Evolutionary conservation across 2,113 vertebrate species (phyloP).

Genomic region (Siniperca knerii): DNA sequence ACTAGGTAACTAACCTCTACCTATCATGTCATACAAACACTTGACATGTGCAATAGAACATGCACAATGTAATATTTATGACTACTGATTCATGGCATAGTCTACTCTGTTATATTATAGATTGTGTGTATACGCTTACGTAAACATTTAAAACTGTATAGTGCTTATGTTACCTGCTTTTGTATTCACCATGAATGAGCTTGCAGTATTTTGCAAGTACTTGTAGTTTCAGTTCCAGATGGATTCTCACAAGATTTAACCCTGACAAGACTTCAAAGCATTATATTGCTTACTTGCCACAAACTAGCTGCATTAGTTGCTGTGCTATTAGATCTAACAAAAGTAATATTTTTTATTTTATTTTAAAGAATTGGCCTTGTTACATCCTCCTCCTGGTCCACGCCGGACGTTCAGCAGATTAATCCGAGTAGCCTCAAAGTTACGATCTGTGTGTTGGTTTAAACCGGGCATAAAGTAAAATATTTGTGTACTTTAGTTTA

Average conservation of each 20-base stretch:
- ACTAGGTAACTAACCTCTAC: slow-evolving; percentile 73
- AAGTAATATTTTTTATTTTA: slow-evolving; percentile 37
- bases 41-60: slow-evolving; percentile 78
- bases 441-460: slow-evolving; percentile 49
- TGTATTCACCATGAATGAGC: slow-evolving; percentile 72
- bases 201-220: slow-evolving; percentile 67
- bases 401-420: slow-evolving; percentile 33
- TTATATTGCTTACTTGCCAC: slow-evolving; percentile 59
- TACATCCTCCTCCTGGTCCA: slow-evolving; percentile 42
- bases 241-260: slow-evolving; percentile 45
- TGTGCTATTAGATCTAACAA: slow-evolving; percentile 57
- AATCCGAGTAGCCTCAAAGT: slow-evolving; percentile 63
- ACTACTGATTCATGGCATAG: slow-evolving; percentile 81
- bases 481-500: slow-evolving; percentile 70
- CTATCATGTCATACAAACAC: slow-evolving; percentile 72
- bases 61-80: slow-evolving; percentile 82
- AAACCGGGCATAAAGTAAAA: slow-evolving; percentile 55
- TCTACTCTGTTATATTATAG: slow-evolving; percentile 79
- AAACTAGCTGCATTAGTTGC: slow-evolving; percentile 66
- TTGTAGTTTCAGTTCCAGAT: slow-evolving; percentile 56
- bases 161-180: slow-evolving; percentile 80
- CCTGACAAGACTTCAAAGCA: slow-evolving; percentile 37
- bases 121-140: slow-evolving; percentile 80
- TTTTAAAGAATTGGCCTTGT: slow-evolving; percentile 55
- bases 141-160: slow-evolving; percentile 78